Base-by-base conservation (phyloP, 2,113 vertebrate genomes). In the Leuciscus idus region DNA sequence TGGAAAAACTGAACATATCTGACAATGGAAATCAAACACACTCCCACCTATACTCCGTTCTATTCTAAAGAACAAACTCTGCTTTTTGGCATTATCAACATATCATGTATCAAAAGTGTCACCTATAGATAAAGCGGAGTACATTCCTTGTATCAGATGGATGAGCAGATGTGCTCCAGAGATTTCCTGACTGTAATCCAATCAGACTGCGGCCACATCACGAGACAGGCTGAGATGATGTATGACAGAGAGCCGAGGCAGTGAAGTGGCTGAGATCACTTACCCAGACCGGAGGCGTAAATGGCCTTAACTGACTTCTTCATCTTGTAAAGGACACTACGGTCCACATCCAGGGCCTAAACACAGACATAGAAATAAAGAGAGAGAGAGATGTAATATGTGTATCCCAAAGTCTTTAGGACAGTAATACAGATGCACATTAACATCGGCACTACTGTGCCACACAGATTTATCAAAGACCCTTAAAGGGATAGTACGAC, bases 261-360 rank as follows among this genome's bases (percentile, higher is more conserved):
- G 76, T 81, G 73, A 88, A 77, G 62, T 74, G 81, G 64, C 80
- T 57, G 19, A 86, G 68, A 75, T 5, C 61, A 96, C 98, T 97
- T 93, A 99, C 98, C 97, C 86, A 99, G 93, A 88, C 98, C 98
- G 83, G 98, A 99, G 61, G 97, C 88, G 90, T 99, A 98, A 92
- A 99, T 99, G 76, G 98, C 96, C 94, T 99, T 99, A 84, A 99
- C 98, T 1, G 98, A 99, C 91, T 99, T 99, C 95, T 99, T 99
- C 98, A 99, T 99, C 93, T 99, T 99, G 93, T 99, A 98, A 80
- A 99, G 96, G 88, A 99, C 98, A 78, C 96, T 98, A 89, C 98
- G 96, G 92, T 99, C 98, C 90, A 99, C 98, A 86, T 99, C 98
- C 90, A 99, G 93, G 86, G 98, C 97, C 98, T 99, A 88, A 62